Percentiles rank a stretch among this genome's conserved stretches.
phyloP scores from a whole-genome alignment of 2,888 invertebrate genomes.

The Agrenia bidenticulata region DNA sequence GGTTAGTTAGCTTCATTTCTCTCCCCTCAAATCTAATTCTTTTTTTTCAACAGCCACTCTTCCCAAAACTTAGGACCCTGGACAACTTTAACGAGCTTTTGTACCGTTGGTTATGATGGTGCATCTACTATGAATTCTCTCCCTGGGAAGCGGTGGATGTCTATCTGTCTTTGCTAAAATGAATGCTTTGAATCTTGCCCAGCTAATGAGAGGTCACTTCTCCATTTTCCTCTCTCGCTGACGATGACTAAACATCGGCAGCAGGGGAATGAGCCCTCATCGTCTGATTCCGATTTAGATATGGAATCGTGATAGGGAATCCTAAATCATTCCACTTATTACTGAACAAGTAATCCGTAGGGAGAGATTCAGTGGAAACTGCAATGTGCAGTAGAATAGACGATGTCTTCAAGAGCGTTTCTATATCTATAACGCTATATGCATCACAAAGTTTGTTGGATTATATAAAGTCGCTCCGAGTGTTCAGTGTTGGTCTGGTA shows the following conservation, averaged over 20 bases:
- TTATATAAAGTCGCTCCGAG: too few relatives aligned
- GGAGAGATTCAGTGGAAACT: constrained; percentile 14
- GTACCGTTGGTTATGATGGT: neutral
- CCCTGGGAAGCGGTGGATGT: too few relatives aligned
- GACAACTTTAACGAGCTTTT: constrained; percentile 4
- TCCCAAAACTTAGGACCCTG: neutral
- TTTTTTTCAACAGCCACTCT: constrained; percentile 17
- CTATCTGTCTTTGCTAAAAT: too few relatives aligned
- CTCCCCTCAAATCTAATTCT: constrained; percentile 20
- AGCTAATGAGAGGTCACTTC: constrained; percentile 9
- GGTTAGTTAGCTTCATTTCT: constrained; percentile 23
- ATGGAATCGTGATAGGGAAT: constrained; percentile 7
- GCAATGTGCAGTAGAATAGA: too few relatives aligned
- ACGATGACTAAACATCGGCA: constrained; percentile 11
- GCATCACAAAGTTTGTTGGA: too few relatives aligned
- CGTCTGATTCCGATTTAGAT: constrained; percentile 38
- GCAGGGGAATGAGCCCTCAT: constrained; percentile 25
- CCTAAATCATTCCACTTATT: constrained; percentile 8
- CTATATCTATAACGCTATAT: too few relatives aligned
- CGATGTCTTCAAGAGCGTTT: too few relatives aligned
- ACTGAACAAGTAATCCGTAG: constrained; percentile 4
- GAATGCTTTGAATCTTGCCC: neutral
- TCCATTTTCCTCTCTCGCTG: neutral
- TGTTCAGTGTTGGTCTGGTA: too few relatives aligned
- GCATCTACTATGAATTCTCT: too few relatives aligned